These are phyloP conservation scores for Acleris literana DNA, from an alignment of 2,888 invertebrate genomes.

Conservation along the genomic window DNA sequence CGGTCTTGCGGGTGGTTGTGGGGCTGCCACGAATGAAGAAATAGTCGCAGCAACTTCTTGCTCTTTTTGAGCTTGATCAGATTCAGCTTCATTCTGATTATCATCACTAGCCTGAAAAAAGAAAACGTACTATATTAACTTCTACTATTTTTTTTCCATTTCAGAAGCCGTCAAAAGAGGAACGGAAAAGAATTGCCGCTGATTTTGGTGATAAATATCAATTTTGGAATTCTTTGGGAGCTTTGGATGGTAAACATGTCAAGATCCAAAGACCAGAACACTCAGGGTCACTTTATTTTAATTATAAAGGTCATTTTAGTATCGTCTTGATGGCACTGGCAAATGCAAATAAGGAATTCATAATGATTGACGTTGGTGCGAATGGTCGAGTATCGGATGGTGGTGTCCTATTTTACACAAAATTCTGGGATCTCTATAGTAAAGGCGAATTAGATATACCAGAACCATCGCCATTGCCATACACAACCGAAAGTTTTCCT, in stretches of 20 bases:
- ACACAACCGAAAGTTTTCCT: constrained; percentile 8
- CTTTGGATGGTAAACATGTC: constrained; percentile 28
- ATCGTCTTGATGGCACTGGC: constrained; percentile 23
- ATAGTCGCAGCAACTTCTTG: constrained; percentile 10
- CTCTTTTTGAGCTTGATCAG: constrained; percentile 14
- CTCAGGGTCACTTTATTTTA: constrained; percentile 16
- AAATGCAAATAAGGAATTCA: constrained; percentile 29
- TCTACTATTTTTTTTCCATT: constrained; percentile 20
- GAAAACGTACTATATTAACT: constrained; percentile 20
- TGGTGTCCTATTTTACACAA: constrained; percentile 21
- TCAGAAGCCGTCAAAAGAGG: constrained; percentile 28
- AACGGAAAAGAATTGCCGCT: constrained; percentile 25
- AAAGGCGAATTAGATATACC: constrained; percentile 11
- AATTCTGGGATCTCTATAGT: constrained; percentile 21
- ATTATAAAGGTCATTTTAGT: constrained; percentile 18
- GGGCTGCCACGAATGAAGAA: constrained; percentile 18
- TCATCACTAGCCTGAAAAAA: constrained; percentile 12
- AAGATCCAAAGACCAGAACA: constrained; percentile 6
- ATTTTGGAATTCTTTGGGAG: constrained; percentile 35
- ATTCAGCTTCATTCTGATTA: constrained; percentile 21
- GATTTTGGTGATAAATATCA: constrained; percentile 33
- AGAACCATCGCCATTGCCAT: constrained; percentile 9
- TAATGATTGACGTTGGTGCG: constrained; percentile 22
- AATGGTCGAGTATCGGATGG: constrained; percentile 25
- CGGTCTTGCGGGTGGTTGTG: constrained; percentile 18